Base-by-base conservation (phyloP, 2,888 invertebrate genomes). In the Hirtodrosophila histrioides region DNA sequence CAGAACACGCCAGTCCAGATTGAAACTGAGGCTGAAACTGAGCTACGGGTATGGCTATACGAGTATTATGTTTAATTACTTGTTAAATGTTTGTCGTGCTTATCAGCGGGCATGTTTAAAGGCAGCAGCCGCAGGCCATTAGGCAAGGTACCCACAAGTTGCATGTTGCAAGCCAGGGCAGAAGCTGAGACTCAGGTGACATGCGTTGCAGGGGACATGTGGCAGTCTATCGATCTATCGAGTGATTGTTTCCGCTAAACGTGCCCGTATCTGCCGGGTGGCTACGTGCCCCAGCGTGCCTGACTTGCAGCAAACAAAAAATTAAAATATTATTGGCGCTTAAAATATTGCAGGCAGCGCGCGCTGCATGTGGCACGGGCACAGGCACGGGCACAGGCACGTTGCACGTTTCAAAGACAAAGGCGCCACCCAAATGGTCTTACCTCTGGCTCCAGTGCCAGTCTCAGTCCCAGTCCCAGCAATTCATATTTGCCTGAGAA, bases 41-140 rank as follows among this genome's bases (percentile, higher is more conserved):
- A 51, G 36, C 63, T 46, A 64, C 17, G 17, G 48, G 73, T 58
- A 74, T 54, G 17, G 48, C 69, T 58, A 74, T 54, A 27, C 49
- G 31, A 73, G 61, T 78, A 73, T 55, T 78, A 79, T 86, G 85
- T 85, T 86, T 84, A 84, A 86, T 85, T 86, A 84, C 82, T 78
- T 86, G 85, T 82, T 86, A 86, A 86, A 84, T 84, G 87, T 78
- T 85, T 79, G 79, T 79, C 74, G 66, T 69, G 75, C 67, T 84
- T 84, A 78, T 80, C 86, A 81, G 71, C 58, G 45, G 39, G 56
- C 66, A 70, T 65, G 70, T 46, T 72, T 79, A 64, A 75, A 62
- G 72, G 55, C 49, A 37, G 57, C 41, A 63, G 68, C 53, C 70
- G 41, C 50, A 44, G 46, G 29, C 82, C 73, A 75, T 82, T 75